Conservation (phyloP, 2,888 invertebrate species). For the Diarsia mendica region DNA sequence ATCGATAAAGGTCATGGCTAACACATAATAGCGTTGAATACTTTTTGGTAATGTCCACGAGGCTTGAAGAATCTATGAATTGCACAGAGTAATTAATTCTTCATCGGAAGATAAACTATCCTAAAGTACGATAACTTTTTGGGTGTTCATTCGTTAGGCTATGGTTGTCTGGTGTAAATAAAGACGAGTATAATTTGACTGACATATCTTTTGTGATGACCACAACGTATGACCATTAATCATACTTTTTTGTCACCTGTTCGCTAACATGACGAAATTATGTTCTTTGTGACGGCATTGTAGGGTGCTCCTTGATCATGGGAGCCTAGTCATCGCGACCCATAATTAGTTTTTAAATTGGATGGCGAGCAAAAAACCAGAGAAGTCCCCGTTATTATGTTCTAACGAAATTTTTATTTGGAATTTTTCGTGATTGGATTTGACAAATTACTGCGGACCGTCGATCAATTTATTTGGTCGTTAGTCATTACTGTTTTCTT, state of each 20-base stretch:
- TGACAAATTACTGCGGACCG: slow-evolving; percentile 85
- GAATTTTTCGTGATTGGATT: slow-evolving; percentile 84
- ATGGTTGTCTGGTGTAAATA: slow-evolving; percentile 70
- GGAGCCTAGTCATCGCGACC: slow-evolving; percentile 85
- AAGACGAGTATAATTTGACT: slow-evolving; percentile 75
- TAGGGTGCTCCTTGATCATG: slow-evolving; percentile 83
- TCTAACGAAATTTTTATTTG: slow-evolving; percentile 82
- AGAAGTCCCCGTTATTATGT: slow-evolving; percentile 85
- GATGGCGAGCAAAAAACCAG: slow-evolving; percentile 84
- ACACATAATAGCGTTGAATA: slow-evolving; percentile 75
- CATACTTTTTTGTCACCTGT: slow-evolving; percentile 88
- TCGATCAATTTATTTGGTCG: slow-evolving; percentile 80
- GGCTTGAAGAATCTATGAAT: slow-evolving; percentile 42
- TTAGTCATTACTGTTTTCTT: slow-evolving; percentile 76
- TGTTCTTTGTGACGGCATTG: slow-evolving; percentile 83
- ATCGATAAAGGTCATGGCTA: slow-evolving; percentile 86
- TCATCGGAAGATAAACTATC: slow-evolving; percentile 12
- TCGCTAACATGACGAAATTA: slow-evolving; percentile 87
- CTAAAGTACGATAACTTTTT: slow-evolving; percentile 22
- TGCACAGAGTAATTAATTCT: slow-evolving; percentile 57
- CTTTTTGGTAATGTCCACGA: slow-evolving; percentile 74
- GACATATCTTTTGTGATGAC: slow-evolving; percentile 84
- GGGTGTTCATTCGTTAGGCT: slow-evolving; percentile 66
- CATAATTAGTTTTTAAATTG: slow-evolving; percentile 90
- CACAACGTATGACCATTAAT: slow-evolving; percentile 83